Evolutionary conservation across 2,113 vertebrate genomes (phyloP), one percentile per base, ranked within the genome.

Genomic region (Nerophis ophidion): DNA sequence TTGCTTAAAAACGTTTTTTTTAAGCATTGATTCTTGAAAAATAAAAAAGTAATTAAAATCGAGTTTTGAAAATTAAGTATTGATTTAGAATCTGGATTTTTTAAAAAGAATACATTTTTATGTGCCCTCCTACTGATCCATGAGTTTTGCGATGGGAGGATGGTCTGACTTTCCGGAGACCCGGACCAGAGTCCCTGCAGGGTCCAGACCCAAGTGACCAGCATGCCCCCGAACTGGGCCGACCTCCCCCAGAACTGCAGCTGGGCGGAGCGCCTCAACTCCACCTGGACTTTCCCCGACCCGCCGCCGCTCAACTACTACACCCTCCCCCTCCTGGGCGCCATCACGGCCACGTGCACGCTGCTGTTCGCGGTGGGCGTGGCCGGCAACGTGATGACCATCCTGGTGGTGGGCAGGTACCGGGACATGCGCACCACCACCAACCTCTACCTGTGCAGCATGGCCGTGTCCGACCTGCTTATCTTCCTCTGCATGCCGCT

Each of bases 401-500:
- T 99, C 75, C 63, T 97, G 85, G 93, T 97, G 75, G 94, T 98
- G 74, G 90, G 90, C 0, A 92, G 92, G 72, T 97, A 93, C 84
- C 91, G 92, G 57, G 92, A 96, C 82, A 93, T 99, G 93, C 92
- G 93, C 70, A 97, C 94, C 36, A 98, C 97, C 68, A 98, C 95
- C 69, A 98, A 98, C 89, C 84, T 99, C 56, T 98, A 99, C 87
- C 86, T 99, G 74, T 95, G 92, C 74, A 99, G 96, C 87, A 96
- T 99, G 97, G 96, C 97, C 4, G 92, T 96, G 56, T 98, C 97
- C 0, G 97, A 99, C 86, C 84, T 99, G 42, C 88, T 99, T 50
- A 97, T 99, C 72, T 97, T 99, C 72, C 86, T 97, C 58, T 98
- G 96, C 75, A 94, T 99, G 95, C 97, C 97, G 0, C 89, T 97